phyloP scores from a whole-genome alignment of 2,113 vertebrate species.

The Onychostruthus taczanowskii region DNA sequence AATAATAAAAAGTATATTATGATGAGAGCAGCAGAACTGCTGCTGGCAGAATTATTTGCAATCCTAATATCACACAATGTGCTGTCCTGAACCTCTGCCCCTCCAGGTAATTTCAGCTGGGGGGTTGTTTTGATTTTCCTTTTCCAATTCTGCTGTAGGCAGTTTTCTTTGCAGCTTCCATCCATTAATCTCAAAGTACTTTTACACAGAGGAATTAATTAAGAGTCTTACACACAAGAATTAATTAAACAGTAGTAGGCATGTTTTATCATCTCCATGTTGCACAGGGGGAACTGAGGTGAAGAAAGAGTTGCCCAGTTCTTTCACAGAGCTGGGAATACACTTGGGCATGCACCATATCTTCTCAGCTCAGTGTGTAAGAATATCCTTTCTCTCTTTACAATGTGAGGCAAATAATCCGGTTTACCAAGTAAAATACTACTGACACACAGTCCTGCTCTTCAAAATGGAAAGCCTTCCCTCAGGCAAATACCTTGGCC shows the following conservation, averaged over 20 bases:
- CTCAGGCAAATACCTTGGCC: slow-evolving; percentile 13
- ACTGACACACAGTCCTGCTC: background rate
- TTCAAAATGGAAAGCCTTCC: slow-evolving; percentile 21
- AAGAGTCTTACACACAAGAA: slow-evolving; percentile 12
- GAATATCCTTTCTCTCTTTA: background rate
- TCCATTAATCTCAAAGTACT: slow-evolving; percentile 34
- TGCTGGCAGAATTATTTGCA: slow-evolving; percentile 34
- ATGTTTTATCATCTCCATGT: slow-evolving; percentile 45
- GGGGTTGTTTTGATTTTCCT: slow-evolving; percentile 4
- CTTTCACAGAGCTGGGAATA: background rate
- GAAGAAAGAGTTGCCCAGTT: background rate
- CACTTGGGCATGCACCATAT: background rate
- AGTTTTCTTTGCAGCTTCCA: slow-evolving; percentile 49
- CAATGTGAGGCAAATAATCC: background rate
- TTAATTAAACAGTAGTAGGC: slow-evolving; percentile 57
- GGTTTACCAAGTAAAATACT: background rate
- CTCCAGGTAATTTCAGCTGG: slow-evolving; percentile 13
- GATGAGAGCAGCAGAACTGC: background rate
- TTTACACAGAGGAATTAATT: slow-evolving; percentile 49
- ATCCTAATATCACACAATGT: background rate
- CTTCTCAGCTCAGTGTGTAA: background rate
- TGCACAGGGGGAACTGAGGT: slow-evolving; percentile 53
- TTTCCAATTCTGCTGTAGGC: slow-evolving; percentile 37
- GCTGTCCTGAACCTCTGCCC: background rate
- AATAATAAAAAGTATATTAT: background rate